Evolutionary conservation across 2,797 vertebrate species (phyloP), one percentile per base, ranked within the genome.

Genomic region (Gambelia wislizenii): DNA sequence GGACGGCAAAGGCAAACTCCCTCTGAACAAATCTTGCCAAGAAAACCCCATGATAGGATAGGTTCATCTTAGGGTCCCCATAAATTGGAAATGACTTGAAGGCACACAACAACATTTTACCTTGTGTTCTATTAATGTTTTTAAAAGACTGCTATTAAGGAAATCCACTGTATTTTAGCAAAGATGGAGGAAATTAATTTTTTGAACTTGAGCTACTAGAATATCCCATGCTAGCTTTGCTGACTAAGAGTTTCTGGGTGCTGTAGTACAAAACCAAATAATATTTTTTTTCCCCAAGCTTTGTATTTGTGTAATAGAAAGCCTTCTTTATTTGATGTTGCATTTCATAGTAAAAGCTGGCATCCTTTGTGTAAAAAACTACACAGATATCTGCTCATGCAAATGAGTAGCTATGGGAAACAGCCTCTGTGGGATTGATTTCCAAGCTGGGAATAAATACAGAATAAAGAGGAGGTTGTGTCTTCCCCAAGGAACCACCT

Each of bases 371-470:
- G 30, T 20, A 84, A n/a, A n/a, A n/a, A n/a, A 56, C 20, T 59
- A 47, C 33, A 27, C 79, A 49, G 82, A 77, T 47, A 47, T 18
- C 42, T 9, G 14, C 14, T 85, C 76, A 72, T 10, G 22, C 33
- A 81, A 12, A 52, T 33, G 56, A 13, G 1, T 59, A 61, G 39
- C 44, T 69, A 83, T 89, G 89, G 36, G 84, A 86, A 89, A 69
- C 33, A 27, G n/a, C 33, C 12, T 13, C 42, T 30, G 20, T 80
- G 52, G 44, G 85, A 72, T 83, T 76, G 36, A 30, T 44, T 86
- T 86, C 89, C 78, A 69, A 56, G 44, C 42, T 75, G 47, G 69
- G 16, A 72, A 75, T 25, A 47, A 70, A 44, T 70, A 25, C 22
- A 36, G 39, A 59, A 36, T 12, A n/a, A 39, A 44, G 69, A n/a